A percentile compares a stretch with the other conserved stretches of the same genome.
Evolutionary conservation across 2,113 vertebrate genomes (phyloP).

Genomic region (Manacus vitellinus): DNA sequence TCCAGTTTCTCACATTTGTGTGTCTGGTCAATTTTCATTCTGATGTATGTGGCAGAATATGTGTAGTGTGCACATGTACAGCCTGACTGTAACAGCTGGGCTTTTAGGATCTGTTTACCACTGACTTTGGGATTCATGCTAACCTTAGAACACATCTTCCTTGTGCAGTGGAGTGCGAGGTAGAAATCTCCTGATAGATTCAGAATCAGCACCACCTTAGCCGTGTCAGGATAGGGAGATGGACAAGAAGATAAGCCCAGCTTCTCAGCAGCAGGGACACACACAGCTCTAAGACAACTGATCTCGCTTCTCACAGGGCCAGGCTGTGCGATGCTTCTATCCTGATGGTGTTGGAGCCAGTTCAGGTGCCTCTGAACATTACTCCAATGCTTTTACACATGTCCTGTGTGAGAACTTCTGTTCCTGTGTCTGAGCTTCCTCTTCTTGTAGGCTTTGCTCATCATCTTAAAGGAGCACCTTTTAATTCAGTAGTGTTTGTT

Average conservation of each 20-base stretch:
- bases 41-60: neutral
- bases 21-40: neutral
- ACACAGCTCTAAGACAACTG: rapidly evolving
- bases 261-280: neutral
- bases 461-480: neutral
- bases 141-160: neutral
- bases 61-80: neutral
- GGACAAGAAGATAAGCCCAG: neutral
- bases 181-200: neutral
- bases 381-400: neutral
- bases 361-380: neutral
- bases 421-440: neutral
- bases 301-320: rapidly evolving
- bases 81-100: neutral
- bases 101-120: neutral
- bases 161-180: neutral
- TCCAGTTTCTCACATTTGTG: neutral
- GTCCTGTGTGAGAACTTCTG: neutral
- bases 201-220: neutral
- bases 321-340: neutral
- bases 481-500: neutral
- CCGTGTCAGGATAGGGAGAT: neutral
- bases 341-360: neutral
- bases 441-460: neutral
- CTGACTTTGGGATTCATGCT: neutral